Base-by-base conservation (phyloP, 92 coral and sea anemone species). In the Anthopleura xanthogrammica region DNA sequence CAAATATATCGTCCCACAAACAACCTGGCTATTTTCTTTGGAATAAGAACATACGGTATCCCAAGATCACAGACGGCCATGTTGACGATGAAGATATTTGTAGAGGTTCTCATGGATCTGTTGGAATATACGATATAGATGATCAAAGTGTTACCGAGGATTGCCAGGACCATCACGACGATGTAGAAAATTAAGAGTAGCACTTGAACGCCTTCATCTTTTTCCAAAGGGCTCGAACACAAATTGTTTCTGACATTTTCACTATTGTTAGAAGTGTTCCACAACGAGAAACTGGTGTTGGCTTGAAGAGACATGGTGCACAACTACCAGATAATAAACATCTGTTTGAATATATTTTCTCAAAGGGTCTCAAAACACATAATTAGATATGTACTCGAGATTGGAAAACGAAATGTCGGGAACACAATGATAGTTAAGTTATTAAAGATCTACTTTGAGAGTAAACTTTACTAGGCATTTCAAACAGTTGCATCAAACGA, bases 61-160 rank as follows among this genome's bases (percentile, higher is more conserved):
- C 82, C 82, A 39, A 79, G 64, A 19, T 43, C 82, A 79, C 82
- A 58, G 9, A 79, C 82, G 46, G 82, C 82, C 82, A 79, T 56
- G 52, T 79, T 79, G 50, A 41, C 82, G n/a, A 79, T 68, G 64
- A 79, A 79, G 41, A 79, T 58, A 41, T 79, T 79, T 7, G 82
- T 79, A 60, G 82, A 79, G 9, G 82, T 52, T 58, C 82, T 36
- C 74, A 79, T 52, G 56, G 82, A 60, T 60, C 60, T 57, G 54
- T 79, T 79, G 43, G 19, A 39, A 22, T 17, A 52, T 29, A 79
- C 72, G 72, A 79, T 60, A 71, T 79, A 60, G 55, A 79, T 79
- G 60, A 79, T 79, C 43, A 60, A 60, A 16, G 43, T 29, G 22
- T 79, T 79, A 5, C 82, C 82, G 60, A 79, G 41, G n/a, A 79